These are phyloP conservation scores for Myotis brandtii DNA, from an alignment of 2,113 vertebrate genomes.

Conservation along the genomic window DNA sequence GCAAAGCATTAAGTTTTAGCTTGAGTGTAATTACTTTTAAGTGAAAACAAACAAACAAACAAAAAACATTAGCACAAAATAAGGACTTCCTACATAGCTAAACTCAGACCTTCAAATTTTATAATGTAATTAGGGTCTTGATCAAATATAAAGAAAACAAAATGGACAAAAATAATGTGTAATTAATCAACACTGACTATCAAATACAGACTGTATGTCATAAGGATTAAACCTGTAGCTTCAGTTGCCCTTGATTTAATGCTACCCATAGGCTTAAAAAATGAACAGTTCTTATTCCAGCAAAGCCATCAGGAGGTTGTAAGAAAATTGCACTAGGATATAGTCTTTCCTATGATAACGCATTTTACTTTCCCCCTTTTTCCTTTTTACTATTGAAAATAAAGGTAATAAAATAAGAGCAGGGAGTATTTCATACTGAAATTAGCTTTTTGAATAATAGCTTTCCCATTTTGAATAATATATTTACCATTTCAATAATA, in stretches of 20 bases:
- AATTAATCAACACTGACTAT: constrained; percentile 57
- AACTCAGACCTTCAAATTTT: constrained; percentile 54
- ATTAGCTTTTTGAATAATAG: no score
- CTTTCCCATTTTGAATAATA: constrained; percentile 63
- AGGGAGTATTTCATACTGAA: constrained; percentile 63
- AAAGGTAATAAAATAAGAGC: constrained; percentile 66
- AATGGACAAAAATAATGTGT: constrained; percentile 34
- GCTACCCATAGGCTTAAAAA: constrained; percentile 15
- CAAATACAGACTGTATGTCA: constrained; percentile 1
- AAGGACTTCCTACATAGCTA: constrained; percentile 22
- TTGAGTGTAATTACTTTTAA: constrained; percentile 75
- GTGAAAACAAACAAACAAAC: constrained; percentile 33
- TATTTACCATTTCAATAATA: constrained; percentile 64
- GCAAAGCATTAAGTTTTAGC: constrained; percentile 58
- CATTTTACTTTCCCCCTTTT: neutral
- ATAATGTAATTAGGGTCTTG: constrained; percentile 52
- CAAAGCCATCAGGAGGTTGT: constrained; percentile 57
- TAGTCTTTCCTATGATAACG: constrained; percentile 21
- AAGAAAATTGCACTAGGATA: constrained; percentile 17
- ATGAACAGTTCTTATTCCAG: neutral
- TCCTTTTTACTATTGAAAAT: constrained; percentile 40
- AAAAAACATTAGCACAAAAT: constrained; percentile 56
- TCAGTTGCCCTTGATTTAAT: constrained; percentile 72
- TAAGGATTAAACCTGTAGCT: constrained; percentile 54
- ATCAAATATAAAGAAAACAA: constrained; percentile 64